phyloP scores from a whole-genome alignment of 2,113 vertebrate species.

The Ploceus nigricollis region DNA sequence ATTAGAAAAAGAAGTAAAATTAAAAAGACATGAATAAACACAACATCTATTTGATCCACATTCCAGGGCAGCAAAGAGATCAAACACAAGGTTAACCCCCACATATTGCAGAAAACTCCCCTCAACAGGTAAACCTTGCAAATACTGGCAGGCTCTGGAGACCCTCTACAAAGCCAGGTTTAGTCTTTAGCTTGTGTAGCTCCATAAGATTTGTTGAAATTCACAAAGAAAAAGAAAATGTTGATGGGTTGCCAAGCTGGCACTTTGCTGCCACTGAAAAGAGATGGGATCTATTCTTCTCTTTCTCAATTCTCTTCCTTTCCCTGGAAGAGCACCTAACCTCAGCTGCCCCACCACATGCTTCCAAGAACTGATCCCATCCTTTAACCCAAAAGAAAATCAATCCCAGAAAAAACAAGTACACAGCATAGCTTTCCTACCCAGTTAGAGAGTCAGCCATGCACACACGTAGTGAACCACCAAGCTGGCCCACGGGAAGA shows the following conservation, averaged over 20 bases:
- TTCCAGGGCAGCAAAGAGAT: neutral
- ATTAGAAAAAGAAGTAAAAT: neutral
- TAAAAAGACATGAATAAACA: neutral
- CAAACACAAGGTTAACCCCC: neutral
- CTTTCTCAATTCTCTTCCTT: neutral
- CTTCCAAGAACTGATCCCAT: neutral
- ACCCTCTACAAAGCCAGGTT: neutral
- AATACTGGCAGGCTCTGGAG: neutral
- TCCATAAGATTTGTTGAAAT: neutral
- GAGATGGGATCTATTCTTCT: neutral
- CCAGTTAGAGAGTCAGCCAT: neutral
- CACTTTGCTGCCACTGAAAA: neutral
- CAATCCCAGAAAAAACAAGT: neutral
- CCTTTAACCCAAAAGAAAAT: neutral
- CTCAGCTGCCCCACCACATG: neutral
- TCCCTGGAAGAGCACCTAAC: neutral
- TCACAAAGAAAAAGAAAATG: neutral
- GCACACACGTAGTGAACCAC: accelerated
- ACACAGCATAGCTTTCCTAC: neutral
- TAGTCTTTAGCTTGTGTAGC: neutral
- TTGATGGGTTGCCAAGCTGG: neutral
- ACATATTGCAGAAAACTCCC: neutral
- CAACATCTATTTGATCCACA: neutral
- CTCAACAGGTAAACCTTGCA: neutral
- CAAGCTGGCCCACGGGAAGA: neutral